Evolutionary conservation across 2,113 vertebrate species (phyloP).

Genomic region (Cyrtonyx montezumae): DNA sequence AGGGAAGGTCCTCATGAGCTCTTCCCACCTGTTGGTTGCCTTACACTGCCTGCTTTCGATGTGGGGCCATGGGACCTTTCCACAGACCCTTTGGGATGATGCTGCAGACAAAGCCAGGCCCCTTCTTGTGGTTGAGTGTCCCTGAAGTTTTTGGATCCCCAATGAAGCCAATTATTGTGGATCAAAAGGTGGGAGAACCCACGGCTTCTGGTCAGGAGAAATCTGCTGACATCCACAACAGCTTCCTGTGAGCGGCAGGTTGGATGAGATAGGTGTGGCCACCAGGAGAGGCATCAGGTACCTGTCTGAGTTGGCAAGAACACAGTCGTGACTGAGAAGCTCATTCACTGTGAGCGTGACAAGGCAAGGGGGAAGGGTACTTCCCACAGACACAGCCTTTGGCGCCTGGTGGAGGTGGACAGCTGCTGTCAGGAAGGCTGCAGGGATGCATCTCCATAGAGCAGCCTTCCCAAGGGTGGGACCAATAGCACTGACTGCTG

Average conservation of each 20-base stretch:
- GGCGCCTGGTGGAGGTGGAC: not conserved
- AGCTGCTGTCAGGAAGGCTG: not conserved
- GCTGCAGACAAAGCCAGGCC: not conserved
- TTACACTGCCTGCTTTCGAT: not conserved
- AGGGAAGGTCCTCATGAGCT: not conserved
- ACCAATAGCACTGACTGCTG: not conserved
- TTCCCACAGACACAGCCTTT: slow-evolving; percentile 18
- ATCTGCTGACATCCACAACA: not conserved
- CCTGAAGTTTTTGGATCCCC: not conserved
- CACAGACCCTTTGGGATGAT: not conserved
- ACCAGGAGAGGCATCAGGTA: not conserved
- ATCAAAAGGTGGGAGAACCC: not conserved
- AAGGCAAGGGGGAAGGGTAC: not conserved
- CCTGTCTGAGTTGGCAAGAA: slow-evolving; percentile 5
- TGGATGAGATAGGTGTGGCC: not conserved
- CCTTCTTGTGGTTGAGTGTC: not conserved
- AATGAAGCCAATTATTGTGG: not conserved
- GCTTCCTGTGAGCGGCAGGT: not conserved
- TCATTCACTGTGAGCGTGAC: not conserved
- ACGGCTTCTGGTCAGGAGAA: not conserved
- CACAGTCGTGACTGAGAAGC: not conserved
- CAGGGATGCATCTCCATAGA: not conserved
- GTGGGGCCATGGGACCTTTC: not conserved
- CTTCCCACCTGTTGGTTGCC: not conserved
- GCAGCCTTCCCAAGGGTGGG: not conserved